Evolutionary conservation across 2,797 vertebrate species (phyloP).

Genomic region (Microhierax caerulescens): DNA sequence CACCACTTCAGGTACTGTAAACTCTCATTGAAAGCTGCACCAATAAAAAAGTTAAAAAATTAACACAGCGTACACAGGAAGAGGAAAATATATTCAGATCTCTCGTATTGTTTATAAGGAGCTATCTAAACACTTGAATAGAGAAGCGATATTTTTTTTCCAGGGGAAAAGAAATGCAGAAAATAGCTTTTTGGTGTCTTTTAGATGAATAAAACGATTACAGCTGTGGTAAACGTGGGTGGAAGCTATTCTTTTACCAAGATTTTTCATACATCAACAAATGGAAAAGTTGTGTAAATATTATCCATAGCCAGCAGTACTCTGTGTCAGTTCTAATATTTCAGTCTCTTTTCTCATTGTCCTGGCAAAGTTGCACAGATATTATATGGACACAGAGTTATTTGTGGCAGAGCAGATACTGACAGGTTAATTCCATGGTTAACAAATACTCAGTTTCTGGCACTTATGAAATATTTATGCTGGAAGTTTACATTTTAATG

Average conservation of each 20-base stretch:
- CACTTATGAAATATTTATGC: slow-evolving; percentile 67
- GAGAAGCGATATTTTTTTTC: neutral
- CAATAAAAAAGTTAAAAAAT: slow-evolving; percentile 62
- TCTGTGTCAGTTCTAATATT: slow-evolving; percentile 68
- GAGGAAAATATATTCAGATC: slow-evolving; percentile 69
- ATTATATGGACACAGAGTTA: slow-evolving; percentile 36
- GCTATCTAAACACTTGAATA: slow-evolving; percentile 74
- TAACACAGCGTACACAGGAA: slow-evolving; percentile 74
- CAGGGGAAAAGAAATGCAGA: slow-evolving; percentile 50
- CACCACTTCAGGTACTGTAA: slow-evolving; percentile 68
- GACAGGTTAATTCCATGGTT: slow-evolving; percentile 55
- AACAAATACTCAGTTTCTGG: slow-evolving; percentile 65
- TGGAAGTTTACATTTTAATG: slow-evolving; percentile 78
- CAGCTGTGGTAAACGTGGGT: slow-evolving; percentile 74
- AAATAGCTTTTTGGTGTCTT: slow-evolving; percentile 72
- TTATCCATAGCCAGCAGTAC: slow-evolving; percentile 67
- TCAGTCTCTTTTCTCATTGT: slow-evolving; percentile 65
- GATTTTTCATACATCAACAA: slow-evolving; percentile 77
- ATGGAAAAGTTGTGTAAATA: slow-evolving; percentile 77
- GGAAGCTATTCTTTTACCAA: slow-evolving; percentile 73
- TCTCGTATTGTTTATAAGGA: slow-evolving; percentile 75
- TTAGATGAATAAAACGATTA: slow-evolving; percentile 72
- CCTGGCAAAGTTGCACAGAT: slow-evolving; percentile 50
- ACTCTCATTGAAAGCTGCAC: slow-evolving; percentile 53
- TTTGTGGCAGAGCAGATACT: slow-evolving; percentile 27